Evolutionary conservation across 1,140 invertebrate genomes (phyloP).

Genomic region (Lethrus apterus): DNA sequence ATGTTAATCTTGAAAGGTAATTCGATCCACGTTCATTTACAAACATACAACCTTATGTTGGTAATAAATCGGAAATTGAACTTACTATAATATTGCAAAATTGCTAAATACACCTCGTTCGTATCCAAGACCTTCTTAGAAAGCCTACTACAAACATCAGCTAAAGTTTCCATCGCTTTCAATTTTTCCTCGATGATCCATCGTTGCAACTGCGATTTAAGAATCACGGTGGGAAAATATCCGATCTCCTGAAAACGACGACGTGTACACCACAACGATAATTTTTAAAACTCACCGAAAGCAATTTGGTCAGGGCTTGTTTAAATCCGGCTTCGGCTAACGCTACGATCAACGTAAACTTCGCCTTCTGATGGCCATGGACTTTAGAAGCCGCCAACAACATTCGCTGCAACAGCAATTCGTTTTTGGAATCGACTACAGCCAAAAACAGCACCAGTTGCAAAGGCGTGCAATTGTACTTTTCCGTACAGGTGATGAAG

Average conservation of each 20-base stretch:
- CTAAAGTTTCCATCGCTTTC: conserved; percentile 40
- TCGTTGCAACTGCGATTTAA: conserved; percentile 44
- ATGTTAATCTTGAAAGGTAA: too few relatives aligned
- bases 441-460: conserved; percentile 47
- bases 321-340: conserved; percentile 46
- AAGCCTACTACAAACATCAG: conserved; percentile 37
- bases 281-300: conserved; percentile 34
- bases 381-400: conserved; percentile 38
- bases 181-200: conserved; percentile 46
- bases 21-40: too few relatives aligned
- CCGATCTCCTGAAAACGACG: conserved; percentile 21
- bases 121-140: conserved; percentile 33
- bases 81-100: conserved; percentile 48
- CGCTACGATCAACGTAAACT: conserved; percentile 43
- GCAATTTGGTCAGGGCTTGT: conserved; percentile 41
- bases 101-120: conserved; percentile 41
- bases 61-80: too few relatives aligned
- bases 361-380: conserved; percentile 41
- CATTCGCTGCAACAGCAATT: conserved; percentile 40
- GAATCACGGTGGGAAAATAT: conserved; percentile 5
- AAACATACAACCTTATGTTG: too few relatives aligned
- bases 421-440: conserved; percentile 39
- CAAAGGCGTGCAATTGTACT: conserved; percentile 47
- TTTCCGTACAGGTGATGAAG: conserved; percentile 38
- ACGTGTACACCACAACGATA: conserved; percentile 3